Conservation (phyloP, 1,140 invertebrate genomes). For the Anthonomus grandis region DNA sequence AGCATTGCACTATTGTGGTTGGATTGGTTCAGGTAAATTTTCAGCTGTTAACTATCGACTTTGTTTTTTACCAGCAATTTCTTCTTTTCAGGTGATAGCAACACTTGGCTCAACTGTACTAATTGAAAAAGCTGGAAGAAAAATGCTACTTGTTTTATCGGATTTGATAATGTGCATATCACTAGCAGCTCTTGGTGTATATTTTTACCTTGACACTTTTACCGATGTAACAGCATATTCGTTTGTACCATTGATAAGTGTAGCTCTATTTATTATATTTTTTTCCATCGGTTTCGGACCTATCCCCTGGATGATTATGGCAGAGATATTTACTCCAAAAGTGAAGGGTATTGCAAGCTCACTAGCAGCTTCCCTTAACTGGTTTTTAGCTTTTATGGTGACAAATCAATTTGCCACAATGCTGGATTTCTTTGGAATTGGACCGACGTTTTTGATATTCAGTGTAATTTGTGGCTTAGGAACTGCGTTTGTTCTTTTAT, state of each 20-base stretch:
- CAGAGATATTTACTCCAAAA: constrained; percentile 73
- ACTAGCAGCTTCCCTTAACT: constrained; percentile 70
- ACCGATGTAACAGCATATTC: constrained; percentile 20
- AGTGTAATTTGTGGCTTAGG: constrained; percentile 63
- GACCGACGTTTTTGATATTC: constrained; percentile 77
- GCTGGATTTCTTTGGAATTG: constrained; percentile 57
- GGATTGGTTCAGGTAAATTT: constrained; percentile 63
- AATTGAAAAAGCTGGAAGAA: constrained; percentile 52
- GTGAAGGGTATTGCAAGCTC: constrained; percentile 71
- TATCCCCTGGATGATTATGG: constrained; percentile 78
- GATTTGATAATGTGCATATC: constrained; percentile 49
- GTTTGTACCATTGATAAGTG: constrained; percentile 31
- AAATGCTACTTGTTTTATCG: constrained; percentile 55
- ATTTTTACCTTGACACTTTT: constrained; percentile 45
- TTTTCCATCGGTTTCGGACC: constrained; percentile 66
- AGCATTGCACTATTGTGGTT: constrained; percentile 67
- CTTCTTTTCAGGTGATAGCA: constrained; percentile 48
- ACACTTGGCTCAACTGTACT: constrained; percentile 50
- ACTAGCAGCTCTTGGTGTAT: constrained; percentile 46
- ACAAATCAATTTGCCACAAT: constrained; percentile 70
- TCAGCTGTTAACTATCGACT: neutral
- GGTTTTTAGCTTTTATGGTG: constrained; percentile 74
- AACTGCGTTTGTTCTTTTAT: constrained; percentile 50
- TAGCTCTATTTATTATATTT: constrained; percentile 35
- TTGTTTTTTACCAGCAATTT: neutral